phyloP scores from a whole-genome alignment of 2,797 vertebrate species.

The Lepilemur septentrionalis region DNA sequence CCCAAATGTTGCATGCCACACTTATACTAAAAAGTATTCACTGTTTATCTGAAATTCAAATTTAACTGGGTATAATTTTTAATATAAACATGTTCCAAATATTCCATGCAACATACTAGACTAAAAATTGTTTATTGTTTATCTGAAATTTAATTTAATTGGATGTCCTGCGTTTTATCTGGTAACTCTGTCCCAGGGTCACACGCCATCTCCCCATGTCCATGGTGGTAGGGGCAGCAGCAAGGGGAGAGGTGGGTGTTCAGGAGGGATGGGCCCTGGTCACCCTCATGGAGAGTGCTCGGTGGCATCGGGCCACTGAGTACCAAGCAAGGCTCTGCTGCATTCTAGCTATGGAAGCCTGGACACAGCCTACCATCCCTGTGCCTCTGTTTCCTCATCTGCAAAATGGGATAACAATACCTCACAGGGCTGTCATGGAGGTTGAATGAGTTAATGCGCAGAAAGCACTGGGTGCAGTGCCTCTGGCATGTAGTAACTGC shows the following conservation, averaged over 20 bases:
- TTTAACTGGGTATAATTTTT: not conserved
- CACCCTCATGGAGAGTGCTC: not conserved
- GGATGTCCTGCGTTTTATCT: not conserved
- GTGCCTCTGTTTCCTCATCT: not conserved
- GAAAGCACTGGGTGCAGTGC: not conserved
- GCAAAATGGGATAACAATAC: not conserved
- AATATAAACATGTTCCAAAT: not conserved
- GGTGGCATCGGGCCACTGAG: not conserved
- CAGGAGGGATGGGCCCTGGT: not conserved
- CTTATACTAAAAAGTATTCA: constrained; percentile 15
- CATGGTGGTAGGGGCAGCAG: not conserved
- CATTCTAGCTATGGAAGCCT: not conserved
- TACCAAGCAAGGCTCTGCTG: not conserved
- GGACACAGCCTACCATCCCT: not conserved
- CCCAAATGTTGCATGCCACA: not conserved
- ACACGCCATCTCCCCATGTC: not conserved
- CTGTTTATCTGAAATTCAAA: not conserved
- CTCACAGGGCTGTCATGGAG: not conserved
- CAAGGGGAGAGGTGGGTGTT: not conserved
- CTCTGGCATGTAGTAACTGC: not conserved
- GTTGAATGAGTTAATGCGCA: not conserved
- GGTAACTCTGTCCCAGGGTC: not conserved
- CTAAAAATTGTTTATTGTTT: not conserved
- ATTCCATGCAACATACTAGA: not conserved
- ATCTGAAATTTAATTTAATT: not conserved